Percentiles rank a stretch among this genome's conserved stretches.
phyloP scores from a whole-genome alignment of 2,797 vertebrate genomes.

The Peromyscus aztecus region DNA sequence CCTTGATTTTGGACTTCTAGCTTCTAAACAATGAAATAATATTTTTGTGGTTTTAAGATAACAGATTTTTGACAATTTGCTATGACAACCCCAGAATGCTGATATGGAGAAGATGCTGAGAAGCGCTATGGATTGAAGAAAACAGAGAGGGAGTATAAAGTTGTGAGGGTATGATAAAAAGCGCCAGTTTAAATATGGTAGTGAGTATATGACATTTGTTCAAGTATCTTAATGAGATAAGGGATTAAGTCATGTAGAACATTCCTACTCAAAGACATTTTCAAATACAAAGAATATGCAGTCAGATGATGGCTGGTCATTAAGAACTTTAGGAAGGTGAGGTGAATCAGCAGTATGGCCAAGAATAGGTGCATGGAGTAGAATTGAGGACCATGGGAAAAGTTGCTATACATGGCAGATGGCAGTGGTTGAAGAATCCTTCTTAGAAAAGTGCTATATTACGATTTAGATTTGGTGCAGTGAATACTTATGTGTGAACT shows the following conservation, averaged over 20 bases:
- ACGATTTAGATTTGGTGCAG: too few species aligned
- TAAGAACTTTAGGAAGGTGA: not conserved
- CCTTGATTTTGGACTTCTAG: not conserved
- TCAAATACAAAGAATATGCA: not conserved
- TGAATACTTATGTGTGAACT: too few species aligned
- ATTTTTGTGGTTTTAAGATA: not conserved
- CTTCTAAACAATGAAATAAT: not conserved
- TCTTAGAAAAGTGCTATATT: too few species aligned
- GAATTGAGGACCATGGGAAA: too few species aligned
- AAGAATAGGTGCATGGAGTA: not conserved
- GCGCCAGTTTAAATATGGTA: not conserved
- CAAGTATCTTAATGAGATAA: not conserved
- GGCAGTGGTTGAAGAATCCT: too few species aligned
- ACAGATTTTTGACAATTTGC: not conserved
- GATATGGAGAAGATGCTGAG: not conserved
- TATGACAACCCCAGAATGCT: not conserved
- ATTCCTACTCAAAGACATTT: not conserved
- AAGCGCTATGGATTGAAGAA: not conserved
- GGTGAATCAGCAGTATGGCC: fast-evolving
- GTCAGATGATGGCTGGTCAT: not conserved
- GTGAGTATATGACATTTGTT: not conserved
- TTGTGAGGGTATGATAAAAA: not conserved
- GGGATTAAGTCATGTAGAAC: not conserved
- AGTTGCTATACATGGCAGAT: too few species aligned
- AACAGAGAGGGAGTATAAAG: not conserved